These are phyloP conservation scores for Triplophysa rosa DNA, from an alignment of 2,113 vertebrate genomes.

Conservation along the genomic window DNA sequence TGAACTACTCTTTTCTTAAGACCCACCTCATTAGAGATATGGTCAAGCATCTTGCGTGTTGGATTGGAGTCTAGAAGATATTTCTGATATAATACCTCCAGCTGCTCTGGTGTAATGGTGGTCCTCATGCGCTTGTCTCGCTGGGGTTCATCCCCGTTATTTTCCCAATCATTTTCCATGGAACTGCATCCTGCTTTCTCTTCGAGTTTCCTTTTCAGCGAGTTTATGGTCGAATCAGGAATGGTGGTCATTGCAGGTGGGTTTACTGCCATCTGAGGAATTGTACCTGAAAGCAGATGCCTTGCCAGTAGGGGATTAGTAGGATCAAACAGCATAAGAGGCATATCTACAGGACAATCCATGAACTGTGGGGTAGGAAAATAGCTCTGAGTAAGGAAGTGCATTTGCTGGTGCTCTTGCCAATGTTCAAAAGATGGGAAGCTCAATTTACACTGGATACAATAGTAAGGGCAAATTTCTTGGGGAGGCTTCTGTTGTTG, in stretches of 20 bases:
- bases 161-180: conserved; percentile 80
- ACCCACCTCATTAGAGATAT: conserved; percentile 96
- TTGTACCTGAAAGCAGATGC: conserved; percentile 88
- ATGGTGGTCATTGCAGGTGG: conserved; percentile 84
- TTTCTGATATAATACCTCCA: conserved; percentile 96
- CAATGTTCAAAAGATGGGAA: conserved; percentile 94
- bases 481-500: conserved; percentile 73
- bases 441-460: conserved; percentile 89
- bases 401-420: conserved; percentile 98
- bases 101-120: conserved; percentile 96
- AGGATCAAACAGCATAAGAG: conserved; percentile 96
- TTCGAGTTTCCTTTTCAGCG: conserved; percentile 89
- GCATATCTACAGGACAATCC: conserved; percentile 88
- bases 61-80: conserved; percentile 97
- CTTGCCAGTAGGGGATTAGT: conserved; percentile 90
- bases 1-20: conserved; percentile 97
- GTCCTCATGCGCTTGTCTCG: conserved; percentile 95
- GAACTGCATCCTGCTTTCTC: conserved; percentile 85
- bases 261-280: conserved; percentile 85
- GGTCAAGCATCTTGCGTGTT: conserved; percentile 95
- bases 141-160: conserved; percentile 88
- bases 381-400: conserved; percentile 92
- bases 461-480: conserved; percentile 91
- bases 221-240: conserved; percentile 82
- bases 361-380: conserved; percentile 92